These are phyloP conservation scores for Byasa hedistus DNA, from an alignment of 2,888 invertebrate genomes.

Conservation along the genomic window DNA sequence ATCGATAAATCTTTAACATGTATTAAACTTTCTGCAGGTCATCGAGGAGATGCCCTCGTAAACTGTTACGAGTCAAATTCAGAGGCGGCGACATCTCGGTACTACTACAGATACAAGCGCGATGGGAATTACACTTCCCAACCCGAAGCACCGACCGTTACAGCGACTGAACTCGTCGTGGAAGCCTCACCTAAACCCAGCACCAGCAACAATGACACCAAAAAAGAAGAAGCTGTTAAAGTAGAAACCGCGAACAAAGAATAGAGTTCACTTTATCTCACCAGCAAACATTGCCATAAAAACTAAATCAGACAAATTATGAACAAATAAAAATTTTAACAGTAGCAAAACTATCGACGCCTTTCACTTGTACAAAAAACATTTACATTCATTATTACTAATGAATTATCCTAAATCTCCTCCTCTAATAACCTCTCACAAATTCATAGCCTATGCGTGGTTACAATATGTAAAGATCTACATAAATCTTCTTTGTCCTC, in stretches of 20 bases:
- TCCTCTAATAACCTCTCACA: too few relatives aligned
- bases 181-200: constrained; percentile 22
- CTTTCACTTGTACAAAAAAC: background rate
- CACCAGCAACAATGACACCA: constrained; percentile 14
- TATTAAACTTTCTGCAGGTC: constrained; percentile 59
- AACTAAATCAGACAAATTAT: constrained; percentile 8
- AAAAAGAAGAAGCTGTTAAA: constrained; percentile 21
- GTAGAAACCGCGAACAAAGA: constrained; percentile 20
- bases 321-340: constrained; percentile 4
- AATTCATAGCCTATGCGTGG: too few relatives aligned
- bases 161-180: constrained; percentile 23
- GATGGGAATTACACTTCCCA: constrained; percentile 53
- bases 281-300: background rate
- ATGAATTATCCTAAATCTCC: background rate
- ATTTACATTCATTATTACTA: background rate
- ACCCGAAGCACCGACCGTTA: constrained; percentile 29
- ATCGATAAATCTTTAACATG: background rate
- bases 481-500: too few relatives aligned
- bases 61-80: constrained; percentile 77
- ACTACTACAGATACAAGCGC: constrained; percentile 70
- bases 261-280: background rate
- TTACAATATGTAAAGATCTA: too few relatives aligned
- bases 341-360: background rate
- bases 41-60: constrained; percentile 80
- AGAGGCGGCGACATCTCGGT: constrained; percentile 59